Percentiles rank a stretch among this genome's conserved stretches.
phyloP scores from a whole-genome alignment of 1,140 invertebrate genomes.

The Adelges cooleyi region DNA sequence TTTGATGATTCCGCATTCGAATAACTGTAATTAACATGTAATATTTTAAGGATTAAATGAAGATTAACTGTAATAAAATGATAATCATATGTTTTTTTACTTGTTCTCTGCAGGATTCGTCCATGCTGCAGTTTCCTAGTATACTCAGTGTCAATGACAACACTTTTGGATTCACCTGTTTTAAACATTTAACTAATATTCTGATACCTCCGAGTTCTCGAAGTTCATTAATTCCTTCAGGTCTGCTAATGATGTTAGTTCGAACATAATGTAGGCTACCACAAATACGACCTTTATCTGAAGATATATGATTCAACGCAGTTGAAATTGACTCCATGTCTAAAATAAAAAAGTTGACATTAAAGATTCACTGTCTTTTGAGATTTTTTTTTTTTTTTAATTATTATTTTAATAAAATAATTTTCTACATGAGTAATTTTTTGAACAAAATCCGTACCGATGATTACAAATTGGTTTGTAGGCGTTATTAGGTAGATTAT shows the following conservation, averaged over 20 bases:
- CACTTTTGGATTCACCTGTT: slow-evolving; percentile 33
- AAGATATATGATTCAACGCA: background rate
- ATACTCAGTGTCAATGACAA: slow-evolving; percentile 33
- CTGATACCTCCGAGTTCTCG: slow-evolving; percentile 30
- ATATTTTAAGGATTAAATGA: too few relatives aligned
- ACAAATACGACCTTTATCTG: slow-evolving; percentile 15
- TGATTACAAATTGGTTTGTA: too few relatives aligned
- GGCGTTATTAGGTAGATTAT: too few relatives aligned
- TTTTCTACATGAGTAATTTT: too few relatives aligned
- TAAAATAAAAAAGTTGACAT: too few relatives aligned
- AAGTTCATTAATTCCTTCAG: slow-evolving; percentile 29
- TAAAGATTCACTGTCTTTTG: too few relatives aligned
- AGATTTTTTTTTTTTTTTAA: too few relatives aligned
- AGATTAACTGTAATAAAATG: background rate
- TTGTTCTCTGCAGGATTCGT: slow-evolving; percentile 31
- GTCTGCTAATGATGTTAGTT: slow-evolving; percentile 30
- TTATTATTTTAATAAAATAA: too few relatives aligned
- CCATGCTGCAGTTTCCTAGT: slow-evolving; percentile 33
- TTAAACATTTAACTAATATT: slow-evolving; percentile 31
- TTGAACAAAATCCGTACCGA: too few relatives aligned
- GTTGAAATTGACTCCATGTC: slow-evolving; percentile 8
- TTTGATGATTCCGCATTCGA: slow-evolving; percentile 28
- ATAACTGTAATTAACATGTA: slow-evolving; percentile 26
- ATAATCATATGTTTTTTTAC: slow-evolving; percentile 22
- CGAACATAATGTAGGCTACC: slow-evolving; percentile 30